Evolutionary conservation across 2,888 invertebrate species (phyloP).

Genomic region (Drosophila nigricruria): DNA sequence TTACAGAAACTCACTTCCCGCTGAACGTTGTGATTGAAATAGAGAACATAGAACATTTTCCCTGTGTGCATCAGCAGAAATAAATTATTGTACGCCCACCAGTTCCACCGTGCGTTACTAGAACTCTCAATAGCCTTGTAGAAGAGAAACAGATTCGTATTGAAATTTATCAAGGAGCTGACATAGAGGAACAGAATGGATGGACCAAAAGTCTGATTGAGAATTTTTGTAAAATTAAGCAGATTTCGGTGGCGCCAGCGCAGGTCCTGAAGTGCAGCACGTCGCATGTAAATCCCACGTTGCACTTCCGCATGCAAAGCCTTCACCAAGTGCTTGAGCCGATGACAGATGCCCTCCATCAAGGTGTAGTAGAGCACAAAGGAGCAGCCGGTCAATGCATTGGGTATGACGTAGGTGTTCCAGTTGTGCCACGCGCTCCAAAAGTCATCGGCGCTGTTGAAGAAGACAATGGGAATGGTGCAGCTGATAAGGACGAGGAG

Average conservation of each 20-base stretch:
- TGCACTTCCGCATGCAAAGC: conserved; percentile 34
- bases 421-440: conserved; percentile 14
- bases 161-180: conserved; percentile 59
- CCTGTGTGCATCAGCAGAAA: conserved; percentile 52
- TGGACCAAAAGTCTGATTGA: conserved; percentile 46
- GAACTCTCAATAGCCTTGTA: conserved; percentile 53
- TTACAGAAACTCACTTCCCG: conserved; percentile 30
- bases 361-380: conserved; percentile 52
- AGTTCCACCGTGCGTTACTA: conserved; percentile 9
- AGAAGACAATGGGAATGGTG: conserved; percentile 19
- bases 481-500: conserved; percentile 26
- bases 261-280: conserved; percentile 30
- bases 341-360: conserved; percentile 45
- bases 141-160: conserved; percentile 53
- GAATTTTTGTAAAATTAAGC: conserved; percentile 41
- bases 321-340: conserved; percentile 33
- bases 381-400: conserved; percentile 50
- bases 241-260: conserved; percentile 46
- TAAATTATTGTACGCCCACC: conserved; percentile 42
- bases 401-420: conserved; percentile 54
- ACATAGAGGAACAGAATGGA: conserved; percentile 53
- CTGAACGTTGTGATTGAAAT: conserved; percentile 49
- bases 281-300: conserved; percentile 10
- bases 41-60: conserved; percentile 53
- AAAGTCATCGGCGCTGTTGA: background rate